Evolutionary conservation across 2,113 vertebrate species (phyloP), one percentile per base, ranked within the genome.

Genomic region (Ramphastos sulfuratus): DNA sequence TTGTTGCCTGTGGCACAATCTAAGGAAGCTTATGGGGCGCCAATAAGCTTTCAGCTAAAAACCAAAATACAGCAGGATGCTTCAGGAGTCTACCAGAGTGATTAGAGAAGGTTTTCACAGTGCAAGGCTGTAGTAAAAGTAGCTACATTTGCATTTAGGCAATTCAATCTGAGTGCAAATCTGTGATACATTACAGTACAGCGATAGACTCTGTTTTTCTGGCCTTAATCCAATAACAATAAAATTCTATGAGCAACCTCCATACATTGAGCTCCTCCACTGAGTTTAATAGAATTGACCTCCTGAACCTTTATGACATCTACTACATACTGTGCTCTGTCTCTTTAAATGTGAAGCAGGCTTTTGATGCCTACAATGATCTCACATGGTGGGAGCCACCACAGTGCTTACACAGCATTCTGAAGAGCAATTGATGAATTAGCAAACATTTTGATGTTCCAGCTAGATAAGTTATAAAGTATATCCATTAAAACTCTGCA

Each of bases 181-280:
- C 95, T 97, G 95, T 1, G n/a, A 96, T 88, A 85, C 92, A 94
- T 97, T 96, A 97, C 67, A 93, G 94, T 19, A 7, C 92, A 94
- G 83, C 15, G 92, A 97, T 93, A 92, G 92, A 95, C 97, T 96
- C 97, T 96, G 85, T 37, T 93, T 93, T 90, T 76, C 92, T 98
- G 97, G 97, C 97, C 35, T 78, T 72, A 55, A 85, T 84, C 96
- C 97, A 97, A 94, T 58, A 92, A 96, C 90, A 97, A 96, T 91
- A 96, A 33, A 52, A 82, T 65, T 88, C 93, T 96, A 39, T 94
- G 95, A 95, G 90, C 93, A 96, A 95, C 83, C 91, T 92, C 88
- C 61, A 39, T 92, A 79, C 82, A 88, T 48, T 19, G 65, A 76
- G 92, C 90, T 97, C 93, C 83, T 96, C 79, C 75, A 92, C 50